phyloP scores from a whole-genome alignment of 1,140 invertebrate species.

The Stegodyphus dumicola region DNA sequence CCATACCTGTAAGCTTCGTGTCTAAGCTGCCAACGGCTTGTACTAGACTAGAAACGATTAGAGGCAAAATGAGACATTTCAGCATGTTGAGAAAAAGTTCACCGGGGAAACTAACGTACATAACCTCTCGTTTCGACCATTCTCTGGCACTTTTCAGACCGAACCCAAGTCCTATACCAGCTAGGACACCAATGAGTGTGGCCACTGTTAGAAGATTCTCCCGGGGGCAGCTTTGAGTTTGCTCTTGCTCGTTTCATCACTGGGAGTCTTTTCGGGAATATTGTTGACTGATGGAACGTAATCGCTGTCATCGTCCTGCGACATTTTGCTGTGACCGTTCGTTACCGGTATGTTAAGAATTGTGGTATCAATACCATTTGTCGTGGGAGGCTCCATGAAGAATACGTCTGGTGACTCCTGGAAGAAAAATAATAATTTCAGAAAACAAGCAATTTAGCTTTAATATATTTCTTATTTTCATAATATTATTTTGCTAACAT shows the following conservation, averaged over 20 bases:
- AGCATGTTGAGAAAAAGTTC: constrained; percentile 92
- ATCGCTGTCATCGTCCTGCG: neutral
- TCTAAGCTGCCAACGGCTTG: constrained; percentile 87
- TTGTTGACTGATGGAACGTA: too few relatives aligned
- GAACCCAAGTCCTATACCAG: constrained; percentile 81
- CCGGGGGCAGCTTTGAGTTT: neutral
- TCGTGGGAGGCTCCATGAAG: constrained; percentile 7
- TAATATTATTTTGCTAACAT: too few relatives aligned
- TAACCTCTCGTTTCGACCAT: constrained; percentile 72
- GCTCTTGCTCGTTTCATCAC: neutral
- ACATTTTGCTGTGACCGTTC: constrained; percentile 8
- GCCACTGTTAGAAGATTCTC: constrained; percentile 84
- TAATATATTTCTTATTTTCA: too few relatives aligned
- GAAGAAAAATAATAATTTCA: neutral
- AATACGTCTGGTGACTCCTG: neutral
- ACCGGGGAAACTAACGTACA: constrained; percentile 81
- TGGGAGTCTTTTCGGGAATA: neutral
- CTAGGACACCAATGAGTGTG: constrained; percentile 83
- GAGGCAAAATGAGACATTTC: constrained; percentile 87
- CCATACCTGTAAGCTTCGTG: constrained; percentile 74
- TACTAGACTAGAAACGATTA: constrained; percentile 88
- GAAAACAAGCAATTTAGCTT: too few relatives aligned
- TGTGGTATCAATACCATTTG: neutral
- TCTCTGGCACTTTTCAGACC: constrained; percentile 72
- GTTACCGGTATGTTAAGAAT: neutral